Evolutionary conservation across 1,140 invertebrate genomes (phyloP), one percentile per base, ranked within the genome.

Genomic region (Drosophila guanche): DNA sequence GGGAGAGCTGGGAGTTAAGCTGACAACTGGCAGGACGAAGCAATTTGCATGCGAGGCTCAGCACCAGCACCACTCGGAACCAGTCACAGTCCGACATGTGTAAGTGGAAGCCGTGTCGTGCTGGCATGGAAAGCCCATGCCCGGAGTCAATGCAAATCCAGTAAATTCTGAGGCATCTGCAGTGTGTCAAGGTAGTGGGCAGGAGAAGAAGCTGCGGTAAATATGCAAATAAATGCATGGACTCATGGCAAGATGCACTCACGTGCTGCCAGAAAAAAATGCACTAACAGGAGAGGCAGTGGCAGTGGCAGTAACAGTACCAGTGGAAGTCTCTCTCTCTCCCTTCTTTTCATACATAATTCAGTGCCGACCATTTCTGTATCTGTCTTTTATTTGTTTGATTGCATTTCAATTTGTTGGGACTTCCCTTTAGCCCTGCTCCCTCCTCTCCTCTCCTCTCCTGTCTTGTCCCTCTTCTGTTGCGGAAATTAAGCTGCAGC

Each of bases 161-260:
- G 53, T 25, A 80, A 67, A 72, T 60, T 14, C 58, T 41, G 50
- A 43, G 53, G 29, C 50, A 27, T 70, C 55, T 58, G 57, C 29
- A 10, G 12, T 42, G 37, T 1, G 4, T 37, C 33, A 37, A 37
- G 33, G 33, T 37, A 37, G 29, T 10, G 27, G 27, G n/a, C n/a
- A 14, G 22, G 25, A 46, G 25, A 40, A 53, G 48, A 43, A 52
- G n/a, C 70, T 65, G 45, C 59, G 70, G 83, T 83, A 78, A 88
- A 88, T 78, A 86, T 88, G 77, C 74, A 86, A 86, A 86, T 88
- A 75, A 78, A 81, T 86, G 74, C 62, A 86, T 69, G 56, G 50
- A 37, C 20, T 50, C 50, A 10, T 3, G 53, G 43, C n/a, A 51
- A 43, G 76, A 68, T 54, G 70, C 78, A 86, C 78, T 86, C 83